A percentile compares a stretch with the other conserved stretches of the same genome.
These are phyloP conservation scores for Odontamblyopus lacepedii DNA, from an alignment of 2,797 vertebrate species.

Conservation along the genomic window DNA sequence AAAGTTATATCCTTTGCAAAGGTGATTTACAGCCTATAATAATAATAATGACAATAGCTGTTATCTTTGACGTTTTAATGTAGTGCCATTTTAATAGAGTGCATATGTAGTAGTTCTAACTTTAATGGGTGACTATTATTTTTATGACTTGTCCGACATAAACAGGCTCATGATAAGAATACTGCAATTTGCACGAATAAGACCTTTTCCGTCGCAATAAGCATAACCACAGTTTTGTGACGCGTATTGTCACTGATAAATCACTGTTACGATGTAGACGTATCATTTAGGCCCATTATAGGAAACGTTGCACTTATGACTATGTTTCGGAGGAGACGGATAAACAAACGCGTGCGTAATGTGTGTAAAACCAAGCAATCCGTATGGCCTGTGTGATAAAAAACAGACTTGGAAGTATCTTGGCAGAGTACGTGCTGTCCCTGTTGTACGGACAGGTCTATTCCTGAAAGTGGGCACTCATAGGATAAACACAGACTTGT, in stretches of 20 bases:
- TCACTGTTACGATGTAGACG: background rate
- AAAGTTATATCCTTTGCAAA: background rate
- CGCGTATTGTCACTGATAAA: background rate
- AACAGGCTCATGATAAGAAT: background rate
- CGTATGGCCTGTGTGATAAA: no score
- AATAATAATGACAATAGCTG: background rate
- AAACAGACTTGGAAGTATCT: background rate
- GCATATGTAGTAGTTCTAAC: no score
- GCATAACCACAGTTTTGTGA: background rate
- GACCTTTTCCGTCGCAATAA: background rate
- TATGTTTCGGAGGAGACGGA: background rate
- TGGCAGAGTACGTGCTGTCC: background rate
- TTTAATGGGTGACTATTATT: background rate
- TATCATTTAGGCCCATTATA: background rate
- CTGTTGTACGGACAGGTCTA: background rate
- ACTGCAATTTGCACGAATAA: background rate
- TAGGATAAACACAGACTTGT: background rate
- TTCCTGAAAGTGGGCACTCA: slow-evolving; percentile 4
- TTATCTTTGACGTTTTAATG: background rate
- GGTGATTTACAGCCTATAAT: background rate
- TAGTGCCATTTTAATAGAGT: background rate
- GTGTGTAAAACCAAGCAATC: background rate
- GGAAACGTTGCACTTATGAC: background rate
- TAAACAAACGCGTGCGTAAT: background rate
- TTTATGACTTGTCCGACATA: background rate